Conservation (phyloP, 2,797 vertebrate genomes). For the Eulemur rubriventer region DNA sequence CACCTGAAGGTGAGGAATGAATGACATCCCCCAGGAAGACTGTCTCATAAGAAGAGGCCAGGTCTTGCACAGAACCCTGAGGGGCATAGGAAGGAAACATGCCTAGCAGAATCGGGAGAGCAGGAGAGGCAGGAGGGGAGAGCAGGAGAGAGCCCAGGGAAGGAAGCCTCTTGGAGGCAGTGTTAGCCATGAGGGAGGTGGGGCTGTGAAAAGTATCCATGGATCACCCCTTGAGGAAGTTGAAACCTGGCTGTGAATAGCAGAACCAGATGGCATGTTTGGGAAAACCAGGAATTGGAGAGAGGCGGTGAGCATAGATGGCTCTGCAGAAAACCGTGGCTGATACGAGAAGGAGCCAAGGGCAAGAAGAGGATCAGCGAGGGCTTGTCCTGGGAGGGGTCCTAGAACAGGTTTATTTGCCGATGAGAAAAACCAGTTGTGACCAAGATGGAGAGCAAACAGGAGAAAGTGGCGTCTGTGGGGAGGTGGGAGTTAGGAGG, state of each 20-base stretch:
- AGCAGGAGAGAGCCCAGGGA: neutral
- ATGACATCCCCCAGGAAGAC: neutral
- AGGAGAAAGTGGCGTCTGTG: too few relatives aligned
- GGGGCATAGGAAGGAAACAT: neutral
- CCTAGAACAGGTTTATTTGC: neutral
- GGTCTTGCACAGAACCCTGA: neutral
- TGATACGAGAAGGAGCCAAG: neutral
- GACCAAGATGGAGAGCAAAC: neutral
- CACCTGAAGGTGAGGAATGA: neutral
- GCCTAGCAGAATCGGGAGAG: neutral
- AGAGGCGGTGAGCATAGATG: neutral
- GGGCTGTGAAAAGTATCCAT: neutral
- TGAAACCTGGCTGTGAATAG: neutral
- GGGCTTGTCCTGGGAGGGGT: neutral
- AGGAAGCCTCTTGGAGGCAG: fast-evolving
- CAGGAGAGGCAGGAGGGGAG: neutral
- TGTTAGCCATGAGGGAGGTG: too few relatives aligned
- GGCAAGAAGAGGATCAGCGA: neutral
- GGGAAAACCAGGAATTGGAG: neutral
- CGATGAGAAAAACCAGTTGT: neutral
- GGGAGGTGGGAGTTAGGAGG: too few relatives aligned
- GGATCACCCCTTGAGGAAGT: neutral
- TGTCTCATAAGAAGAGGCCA: neutral
- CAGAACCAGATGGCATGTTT: neutral
- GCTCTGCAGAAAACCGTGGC: neutral